Evolutionary conservation across 2,113 vertebrate species (phyloP), one percentile per base, ranked within the genome.

Genomic region (Zosterops hypoxanthus): DNA sequence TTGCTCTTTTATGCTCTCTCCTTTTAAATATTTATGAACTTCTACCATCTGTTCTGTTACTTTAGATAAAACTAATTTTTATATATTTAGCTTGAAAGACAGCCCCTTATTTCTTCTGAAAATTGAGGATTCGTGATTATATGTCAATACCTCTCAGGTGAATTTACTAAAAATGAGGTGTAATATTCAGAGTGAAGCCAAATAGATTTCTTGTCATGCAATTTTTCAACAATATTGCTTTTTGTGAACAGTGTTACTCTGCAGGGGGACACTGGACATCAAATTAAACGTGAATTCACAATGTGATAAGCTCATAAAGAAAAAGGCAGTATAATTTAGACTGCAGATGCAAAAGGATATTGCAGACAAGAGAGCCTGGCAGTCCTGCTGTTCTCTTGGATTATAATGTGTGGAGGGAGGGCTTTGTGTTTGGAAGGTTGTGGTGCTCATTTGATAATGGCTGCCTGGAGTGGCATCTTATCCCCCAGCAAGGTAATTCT

Each of bases 21-120:
- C 57, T 90, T 92, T 93, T 72, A 86, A 75, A 52, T 93, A 70
- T 70, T 86, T 92, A 68, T 69, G 29, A 81, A 94, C 8, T 70
- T 88, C 39, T 64, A 13, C 80, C 52, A 52, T 47, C 63, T 77
- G 34, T 78, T 88, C 46, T 59, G 28, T 88, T 88, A 69, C 55
- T 90, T 82, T 59, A 47, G 44, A 34, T 57, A 80, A 93, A 86
- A 59, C 29, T 44, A 52, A 68, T 44, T 73, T 95, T 88, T 86
- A 47, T 6, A 6, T 86, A 34, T 59, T 92, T 73, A 84, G 36
- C 56, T 81, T 95, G 39, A 44, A 71, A 86, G 68, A 68, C 39
- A 29, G 14, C 68, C 69, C 34, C 10, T 66, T 75, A 28, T 39
- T 84, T 70, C 64, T 75, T 90, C 39, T 82, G 36, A 79, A 94